Conservation (phyloP, 2,113 vertebrate genomes). For the Indicator indicator region DNA sequence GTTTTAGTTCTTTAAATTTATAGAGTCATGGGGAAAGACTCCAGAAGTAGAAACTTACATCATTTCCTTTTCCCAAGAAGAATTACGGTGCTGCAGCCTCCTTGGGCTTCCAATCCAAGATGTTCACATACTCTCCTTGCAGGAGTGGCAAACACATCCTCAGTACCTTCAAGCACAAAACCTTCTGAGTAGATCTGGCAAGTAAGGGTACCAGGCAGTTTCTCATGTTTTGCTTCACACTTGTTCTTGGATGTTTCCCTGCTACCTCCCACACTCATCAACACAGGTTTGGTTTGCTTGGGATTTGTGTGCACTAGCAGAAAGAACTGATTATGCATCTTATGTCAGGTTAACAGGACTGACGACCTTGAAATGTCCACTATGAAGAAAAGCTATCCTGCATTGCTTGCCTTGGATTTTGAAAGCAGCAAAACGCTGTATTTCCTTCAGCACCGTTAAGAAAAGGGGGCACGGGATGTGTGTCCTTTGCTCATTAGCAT, state of each 20-base stretch:
- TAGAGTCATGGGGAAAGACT: conserved; percentile 29
- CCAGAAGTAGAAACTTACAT: conserved; percentile 58
- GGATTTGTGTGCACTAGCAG: not conserved
- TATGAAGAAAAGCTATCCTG: not conserved
- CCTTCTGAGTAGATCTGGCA: not conserved
- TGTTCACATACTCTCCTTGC: not conserved
- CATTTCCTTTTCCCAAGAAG: conserved; percentile 48
- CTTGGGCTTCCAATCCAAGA: not conserved
- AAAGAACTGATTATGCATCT: not conserved
- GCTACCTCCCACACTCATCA: not conserved
- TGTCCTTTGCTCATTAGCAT: not conserved
- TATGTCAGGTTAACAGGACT: not conserved
- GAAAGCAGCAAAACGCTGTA: not conserved
- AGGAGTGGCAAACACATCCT: not conserved
- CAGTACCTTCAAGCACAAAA: not conserved
- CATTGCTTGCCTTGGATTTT: not conserved
- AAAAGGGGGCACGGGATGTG: not conserved
- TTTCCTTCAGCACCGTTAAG: not conserved
- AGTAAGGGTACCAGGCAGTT: not conserved
- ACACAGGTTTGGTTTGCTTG: not conserved
- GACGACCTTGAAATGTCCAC: conserved; percentile 5
- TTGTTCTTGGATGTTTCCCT: not conserved
- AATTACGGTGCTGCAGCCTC: conserved; percentile 26
- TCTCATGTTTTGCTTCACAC: not conserved
- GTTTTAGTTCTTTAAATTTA: conserved; percentile 66